Percentiles rank a stretch among this genome's conserved stretches.
phyloP scores from a whole-genome alignment of 2,797 vertebrate genomes.

The Molossus molossus region DNA sequence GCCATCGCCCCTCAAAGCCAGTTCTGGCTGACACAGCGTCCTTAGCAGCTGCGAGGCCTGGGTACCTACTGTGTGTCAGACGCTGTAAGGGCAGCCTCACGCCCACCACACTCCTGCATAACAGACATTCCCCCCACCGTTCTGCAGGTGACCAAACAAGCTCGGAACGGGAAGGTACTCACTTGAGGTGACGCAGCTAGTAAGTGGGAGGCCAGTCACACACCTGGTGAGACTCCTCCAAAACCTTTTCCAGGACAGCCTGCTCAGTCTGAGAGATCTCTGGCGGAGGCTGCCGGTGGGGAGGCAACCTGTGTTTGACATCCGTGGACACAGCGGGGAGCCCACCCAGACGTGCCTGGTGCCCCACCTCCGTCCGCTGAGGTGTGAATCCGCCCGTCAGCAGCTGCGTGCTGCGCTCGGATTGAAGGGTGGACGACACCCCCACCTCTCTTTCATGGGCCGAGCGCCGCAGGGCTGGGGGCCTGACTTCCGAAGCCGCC shows the following conservation, averaged over 20 bases:
- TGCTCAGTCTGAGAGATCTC: background rate
- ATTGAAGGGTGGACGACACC: constrained; percentile 56
- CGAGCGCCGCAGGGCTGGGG: background rate
- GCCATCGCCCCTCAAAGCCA: background rate
- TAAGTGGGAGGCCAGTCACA: background rate
- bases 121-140: background rate
- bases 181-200: background rate
- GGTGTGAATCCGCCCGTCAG: background rate
- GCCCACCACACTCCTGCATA: background rate
- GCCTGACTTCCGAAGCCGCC: constrained; percentile 53
- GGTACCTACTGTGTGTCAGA: no score
- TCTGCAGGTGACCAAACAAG: background rate
- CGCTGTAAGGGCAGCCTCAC: background rate
- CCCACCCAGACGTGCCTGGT: background rate
- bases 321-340: background rate
- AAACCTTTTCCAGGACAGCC: background rate
- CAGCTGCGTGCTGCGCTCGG: constrained; percentile 18
- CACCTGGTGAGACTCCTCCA: background rate
- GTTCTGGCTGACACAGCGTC: background rate
- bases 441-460: constrained; percentile 46
- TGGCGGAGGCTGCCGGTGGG: no score
- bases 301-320: background rate
- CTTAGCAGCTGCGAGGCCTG: background rate
- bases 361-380: background rate
- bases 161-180: background rate